Conservation (phyloP, 2,113 vertebrate species). For the Siniperca knerii region DNA sequence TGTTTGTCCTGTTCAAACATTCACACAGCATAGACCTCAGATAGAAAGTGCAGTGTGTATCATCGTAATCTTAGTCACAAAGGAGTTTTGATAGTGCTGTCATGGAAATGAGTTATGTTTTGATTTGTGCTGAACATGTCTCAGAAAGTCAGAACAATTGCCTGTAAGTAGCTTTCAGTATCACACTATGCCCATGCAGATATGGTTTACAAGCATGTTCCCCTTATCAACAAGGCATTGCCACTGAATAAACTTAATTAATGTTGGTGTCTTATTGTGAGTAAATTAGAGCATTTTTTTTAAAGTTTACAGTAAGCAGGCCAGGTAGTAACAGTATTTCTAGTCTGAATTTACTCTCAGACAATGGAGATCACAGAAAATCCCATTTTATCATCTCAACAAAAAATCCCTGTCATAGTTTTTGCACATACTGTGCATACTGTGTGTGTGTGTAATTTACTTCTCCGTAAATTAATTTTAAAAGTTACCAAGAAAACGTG, state of each 20-base stretch:
- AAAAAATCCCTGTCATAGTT: conserved; percentile 29
- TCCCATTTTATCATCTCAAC: conserved; percentile 32
- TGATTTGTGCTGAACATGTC: not conserved
- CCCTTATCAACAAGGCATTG: not conserved
- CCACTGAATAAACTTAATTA: not conserved
- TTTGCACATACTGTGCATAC: too few species aligned
- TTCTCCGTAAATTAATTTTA: conserved; percentile 27
- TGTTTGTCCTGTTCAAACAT: conserved; percentile 62
- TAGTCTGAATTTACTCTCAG: conserved; percentile 5
- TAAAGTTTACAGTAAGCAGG: not conserved
- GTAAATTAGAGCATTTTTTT: not conserved
- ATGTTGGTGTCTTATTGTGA: not conserved
- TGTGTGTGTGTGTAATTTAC: too few species aligned
- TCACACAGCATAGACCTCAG: conserved; percentile 22
- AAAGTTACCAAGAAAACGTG: conserved; percentile 38
- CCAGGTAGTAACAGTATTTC: not conserved
- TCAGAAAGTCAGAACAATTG: not conserved
- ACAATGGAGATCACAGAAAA: not conserved
- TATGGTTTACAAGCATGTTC: not conserved
- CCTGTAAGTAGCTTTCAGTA: not conserved
- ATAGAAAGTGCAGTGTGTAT: conserved; percentile 29
- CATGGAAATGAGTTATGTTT: conserved; percentile 41
- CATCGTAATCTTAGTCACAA: conserved; percentile 38
- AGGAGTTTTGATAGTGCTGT: conserved; percentile 49
- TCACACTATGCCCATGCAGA: too few species aligned